Base-by-base conservation (phyloP, 2,113 vertebrate genomes). In the Toxotes jaculatrix region DNA sequence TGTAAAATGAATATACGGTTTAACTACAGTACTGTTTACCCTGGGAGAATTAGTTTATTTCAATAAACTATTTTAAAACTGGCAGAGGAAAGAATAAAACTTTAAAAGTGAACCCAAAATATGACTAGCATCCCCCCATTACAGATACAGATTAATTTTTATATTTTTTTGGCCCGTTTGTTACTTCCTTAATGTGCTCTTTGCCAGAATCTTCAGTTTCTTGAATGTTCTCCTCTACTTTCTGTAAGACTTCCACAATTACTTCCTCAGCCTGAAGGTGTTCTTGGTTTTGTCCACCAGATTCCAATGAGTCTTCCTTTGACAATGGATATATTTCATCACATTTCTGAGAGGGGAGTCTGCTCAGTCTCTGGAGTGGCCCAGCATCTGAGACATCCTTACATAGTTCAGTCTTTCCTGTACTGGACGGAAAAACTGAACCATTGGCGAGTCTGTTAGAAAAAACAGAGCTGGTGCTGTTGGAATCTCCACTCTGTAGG, bases 241-340 rank as follows among this genome's bases (percentile, higher is more conserved):
- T 74, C 45, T 80, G 45, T 27, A 62, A 31, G 14, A 88, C 68
- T 32, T 93, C 78, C 60, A 82, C 73, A 7, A 63, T 56, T 12
- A 69, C 61, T 56, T 77, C 72, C 27, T 77, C 53, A 9, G 49
- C 63, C 47, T 80, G 53, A 60, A n/a, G n/a, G 14, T 49, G 49
- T 16, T 85, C 59, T 60, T 70, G 36, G 40, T 10, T 78, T 57
- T 61, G 63, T 74, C 21, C 62, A 3, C 23, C 63, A 45, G 72
- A 65, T 53, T 56, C 71, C 6, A 34, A 31, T 14, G 12, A 34
- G 12, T 83, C 87, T 32, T 82, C 47, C 17, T 80, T 89, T 7
- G 95, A 94, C 74, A 96, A 93, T 0, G 96, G 94, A 79, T 95
- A 94, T 81, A 96, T 96, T 86, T 94, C 95, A 82, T 93, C 92